Percentiles rank a stretch among this genome's conserved stretches.
Evolutionary conservation across 2,113 vertebrate species (phyloP).

Genomic region (Indri indri): DNA sequence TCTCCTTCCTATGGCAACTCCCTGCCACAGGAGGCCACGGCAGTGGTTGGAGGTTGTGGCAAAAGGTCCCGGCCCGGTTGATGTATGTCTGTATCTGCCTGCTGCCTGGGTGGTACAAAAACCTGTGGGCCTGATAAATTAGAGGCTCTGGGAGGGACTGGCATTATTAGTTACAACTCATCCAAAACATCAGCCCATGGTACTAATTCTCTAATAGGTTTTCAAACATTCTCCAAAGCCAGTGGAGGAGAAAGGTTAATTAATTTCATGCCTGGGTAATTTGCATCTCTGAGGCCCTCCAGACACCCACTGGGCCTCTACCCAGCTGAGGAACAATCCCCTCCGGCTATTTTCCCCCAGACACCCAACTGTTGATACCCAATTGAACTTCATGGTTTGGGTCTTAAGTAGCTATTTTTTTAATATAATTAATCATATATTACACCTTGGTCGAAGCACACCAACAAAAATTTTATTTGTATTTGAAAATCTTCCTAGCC

Average conservation of each 20-base stretch:
- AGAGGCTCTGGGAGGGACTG: background rate
- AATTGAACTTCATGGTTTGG: background rate
- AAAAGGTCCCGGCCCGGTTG: background rate
- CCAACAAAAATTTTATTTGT: background rate
- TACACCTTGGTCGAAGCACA: background rate
- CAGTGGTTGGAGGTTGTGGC: no score
- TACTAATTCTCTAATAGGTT: background rate
- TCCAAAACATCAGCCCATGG: background rate
- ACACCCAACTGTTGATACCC: background rate
- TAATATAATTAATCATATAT: background rate
- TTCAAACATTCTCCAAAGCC: background rate
- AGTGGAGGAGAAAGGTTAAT: background rate
- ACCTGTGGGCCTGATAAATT: background rate
- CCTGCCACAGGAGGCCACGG: background rate
- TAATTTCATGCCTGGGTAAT: background rate
- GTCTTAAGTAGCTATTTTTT: background rate
- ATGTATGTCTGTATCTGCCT: background rate
- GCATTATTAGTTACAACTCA: background rate
- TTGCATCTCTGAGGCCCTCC: background rate
- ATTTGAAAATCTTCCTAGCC: background rate
- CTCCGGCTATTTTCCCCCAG: background rate
- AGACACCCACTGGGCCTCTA: background rate
- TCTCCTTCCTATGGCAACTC: background rate
- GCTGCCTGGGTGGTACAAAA: background rate
- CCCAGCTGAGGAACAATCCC: background rate